Base-by-base conservation (phyloP, 2,797 vertebrate species). In the Tokudaia muenninki region DNA sequence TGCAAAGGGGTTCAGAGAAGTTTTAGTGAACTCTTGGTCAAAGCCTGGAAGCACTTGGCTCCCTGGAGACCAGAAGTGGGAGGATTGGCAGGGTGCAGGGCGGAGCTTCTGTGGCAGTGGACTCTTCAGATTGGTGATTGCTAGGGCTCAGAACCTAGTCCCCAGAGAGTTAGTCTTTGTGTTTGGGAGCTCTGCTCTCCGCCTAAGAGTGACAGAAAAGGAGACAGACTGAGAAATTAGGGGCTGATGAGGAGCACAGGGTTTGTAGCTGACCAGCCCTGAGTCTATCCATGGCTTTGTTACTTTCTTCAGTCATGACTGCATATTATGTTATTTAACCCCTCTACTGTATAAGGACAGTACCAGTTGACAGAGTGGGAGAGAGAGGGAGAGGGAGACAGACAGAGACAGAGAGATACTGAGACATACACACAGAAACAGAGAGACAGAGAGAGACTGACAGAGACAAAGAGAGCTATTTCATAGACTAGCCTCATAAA, bases 351-450 rank as follows among this genome's bases (percentile, higher is more conserved):
- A 34, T 55, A 65, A 1, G 13, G 44, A 50, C 26, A 74, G 22
- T 24, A 8, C 47, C 55, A 81, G 0, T 26, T 52, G 50, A 4
- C 0, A 31, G 29, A 5, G 8, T 9, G 16, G 31, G 11, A 11
- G 26, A 47, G 4, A 63, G 26, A 65, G n/a, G 1, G 22, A 41
- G 1, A 63, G 59, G 1, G 12, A 52, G 12, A 31, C 29, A 6
- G 67, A 70, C 16, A n/a, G 2, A n/a, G 14, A 9, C 16, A n/a
- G 2, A n/a, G 5, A 67, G 65, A 34, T 4, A 84, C 52, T 52
- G 26, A 37, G 13, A 14, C 0, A 6, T 12, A 37, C 0, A 17
- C 10, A 57, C 2, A 1, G 12, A 55, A 5, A 67, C 13, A 2
- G 16, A 70, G 34, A 70, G 6, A 44, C 26, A 44, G 9, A 10